Conservation (phyloP, 2,113 vertebrate species). For the Nothobranchius furzeri region DNA sequence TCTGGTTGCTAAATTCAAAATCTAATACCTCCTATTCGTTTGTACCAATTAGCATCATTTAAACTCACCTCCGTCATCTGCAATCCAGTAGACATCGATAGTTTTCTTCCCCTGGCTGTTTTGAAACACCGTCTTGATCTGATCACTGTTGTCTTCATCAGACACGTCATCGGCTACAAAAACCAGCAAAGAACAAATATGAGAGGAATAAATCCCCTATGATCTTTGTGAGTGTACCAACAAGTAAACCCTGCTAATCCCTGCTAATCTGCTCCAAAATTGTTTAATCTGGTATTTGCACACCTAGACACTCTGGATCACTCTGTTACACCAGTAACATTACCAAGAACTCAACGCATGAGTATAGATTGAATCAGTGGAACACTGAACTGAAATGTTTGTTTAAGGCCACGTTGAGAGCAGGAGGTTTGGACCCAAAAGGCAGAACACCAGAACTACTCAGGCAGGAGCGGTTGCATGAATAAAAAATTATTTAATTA, state of each 20-base stretch:
- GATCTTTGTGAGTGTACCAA: neutral
- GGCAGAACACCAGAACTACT: no score
- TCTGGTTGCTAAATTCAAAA: no score
- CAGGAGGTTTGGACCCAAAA: no score
- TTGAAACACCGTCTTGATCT: slow-evolving; percentile 74
- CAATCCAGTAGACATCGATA: slow-evolving; percentile 81
- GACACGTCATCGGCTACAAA: slow-evolving; percentile 28
- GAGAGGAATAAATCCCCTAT: neutral
- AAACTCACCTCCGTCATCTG: slow-evolving; percentile 78
- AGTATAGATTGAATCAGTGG: neutral
- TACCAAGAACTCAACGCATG: neutral
- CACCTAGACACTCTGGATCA: no score
- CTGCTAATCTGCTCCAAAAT: neutral
- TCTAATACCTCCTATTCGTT: neutral
- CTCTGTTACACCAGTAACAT: neutral
- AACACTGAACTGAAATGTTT: no score
- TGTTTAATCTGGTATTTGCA: neutral
- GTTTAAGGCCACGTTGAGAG: no score
- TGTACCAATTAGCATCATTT: neutral
- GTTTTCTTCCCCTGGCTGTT: slow-evolving; percentile 73
- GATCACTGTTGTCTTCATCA: slow-evolving; percentile 26
- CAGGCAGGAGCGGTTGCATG: no score
- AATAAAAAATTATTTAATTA: no score
- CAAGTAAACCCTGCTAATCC: no score
- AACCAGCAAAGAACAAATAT: neutral